Percentiles rank a stretch among this genome's conserved stretches.
These are phyloP conservation scores for Eretmocerus hayati DNA, from an alignment of 2,888 invertebrate species.

Conservation along the genomic window DNA sequence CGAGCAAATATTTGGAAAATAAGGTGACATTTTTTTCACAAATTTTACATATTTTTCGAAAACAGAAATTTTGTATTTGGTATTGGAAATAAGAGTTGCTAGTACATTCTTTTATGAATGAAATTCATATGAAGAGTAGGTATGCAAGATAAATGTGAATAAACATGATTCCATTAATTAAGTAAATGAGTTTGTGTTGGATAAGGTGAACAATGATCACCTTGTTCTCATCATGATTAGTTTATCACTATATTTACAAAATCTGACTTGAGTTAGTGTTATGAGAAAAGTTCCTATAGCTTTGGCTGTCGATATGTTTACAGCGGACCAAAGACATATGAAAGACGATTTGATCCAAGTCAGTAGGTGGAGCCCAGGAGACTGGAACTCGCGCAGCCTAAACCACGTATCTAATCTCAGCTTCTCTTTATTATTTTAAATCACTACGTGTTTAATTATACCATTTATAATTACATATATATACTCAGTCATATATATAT, in stretches of 20 bases:
- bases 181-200: too few species aligned
- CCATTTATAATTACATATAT: constrained; percentile 35
- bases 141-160: too few species aligned
- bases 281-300: constrained; percentile 43
- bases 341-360: constrained; percentile 48
- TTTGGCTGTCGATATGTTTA: constrained; percentile 47
- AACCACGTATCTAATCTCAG: constrained; percentile 49
- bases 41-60: too few species aligned
- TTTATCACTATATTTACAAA: constrained; percentile 15
- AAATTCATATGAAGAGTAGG: too few species aligned
- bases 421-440: constrained; percentile 47
- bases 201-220: too few species aligned
- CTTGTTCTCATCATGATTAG: neutral
- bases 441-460: constrained; percentile 45
- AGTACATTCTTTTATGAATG: too few species aligned
- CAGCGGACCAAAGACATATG: constrained; percentile 43
- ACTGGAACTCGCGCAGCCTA: constrained; percentile 46
- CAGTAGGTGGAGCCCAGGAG: constrained; percentile 47
- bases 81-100: too few species aligned
- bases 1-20: too few species aligned
- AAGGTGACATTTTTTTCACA: too few species aligned
- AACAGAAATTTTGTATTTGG: too few species aligned
- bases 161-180: too few species aligned
- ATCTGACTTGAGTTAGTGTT: constrained; percentile 29
- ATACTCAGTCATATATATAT: constrained; percentile 27